Conservation (phyloP, 2,113 vertebrate genomes). For the Terrapene triunguis region DNA sequence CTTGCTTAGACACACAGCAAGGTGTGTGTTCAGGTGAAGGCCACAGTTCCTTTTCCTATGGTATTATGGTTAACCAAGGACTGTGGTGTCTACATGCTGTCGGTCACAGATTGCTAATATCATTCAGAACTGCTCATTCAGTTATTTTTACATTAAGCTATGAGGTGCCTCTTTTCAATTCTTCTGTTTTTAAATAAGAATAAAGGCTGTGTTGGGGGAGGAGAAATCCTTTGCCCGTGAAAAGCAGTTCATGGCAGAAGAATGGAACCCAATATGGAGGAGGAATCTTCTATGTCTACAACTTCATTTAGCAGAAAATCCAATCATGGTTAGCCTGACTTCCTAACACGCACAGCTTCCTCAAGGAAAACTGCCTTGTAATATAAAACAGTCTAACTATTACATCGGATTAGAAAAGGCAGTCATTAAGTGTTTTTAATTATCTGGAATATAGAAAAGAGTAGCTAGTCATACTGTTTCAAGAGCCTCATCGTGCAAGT, state of each 20-base stretch:
- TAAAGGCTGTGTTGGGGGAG: not conserved
- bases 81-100: not conserved
- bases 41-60: not conserved
- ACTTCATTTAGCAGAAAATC: not conserved
- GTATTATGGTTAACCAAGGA: not conserved
- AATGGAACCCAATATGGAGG: not conserved
- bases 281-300: not conserved
- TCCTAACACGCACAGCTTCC: not conserved
- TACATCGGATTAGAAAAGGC: accelerated
- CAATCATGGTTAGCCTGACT: not conserved
- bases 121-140: not conserved
- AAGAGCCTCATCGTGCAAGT: not conserved
- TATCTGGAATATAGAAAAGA: not conserved
- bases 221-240: not conserved
- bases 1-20: not conserved
- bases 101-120: not conserved
- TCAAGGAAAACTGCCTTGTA: not conserved
- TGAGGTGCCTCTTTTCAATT: not conserved
- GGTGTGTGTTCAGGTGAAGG: not conserved
- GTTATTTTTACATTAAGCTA: not conserved
- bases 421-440: not conserved
- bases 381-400: not conserved
- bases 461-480: not conserved
- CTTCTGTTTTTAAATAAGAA: not conserved
- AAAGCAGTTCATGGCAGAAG: not conserved